phyloP scores from a whole-genome alignment of 2,797 vertebrate species.

The Sebastes minor region DNA sequence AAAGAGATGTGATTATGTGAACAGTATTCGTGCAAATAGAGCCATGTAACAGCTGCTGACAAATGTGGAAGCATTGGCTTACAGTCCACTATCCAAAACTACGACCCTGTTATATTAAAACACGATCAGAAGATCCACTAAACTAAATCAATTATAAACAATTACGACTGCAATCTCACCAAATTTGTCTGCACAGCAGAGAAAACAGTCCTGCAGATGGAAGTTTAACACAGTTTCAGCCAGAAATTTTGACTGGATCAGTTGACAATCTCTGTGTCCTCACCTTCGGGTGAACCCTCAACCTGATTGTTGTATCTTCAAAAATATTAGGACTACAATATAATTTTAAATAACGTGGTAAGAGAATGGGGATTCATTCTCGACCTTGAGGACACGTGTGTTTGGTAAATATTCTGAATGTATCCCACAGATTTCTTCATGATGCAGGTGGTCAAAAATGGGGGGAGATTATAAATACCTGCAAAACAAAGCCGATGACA shows the following conservation, averaged over 20 bases:
- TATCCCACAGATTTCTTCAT: neutral
- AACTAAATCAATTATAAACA: slow-evolving; percentile 48
- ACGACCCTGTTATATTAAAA: slow-evolving; percentile 25
- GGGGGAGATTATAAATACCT: neutral
- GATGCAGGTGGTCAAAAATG: neutral
- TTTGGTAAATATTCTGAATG: neutral
- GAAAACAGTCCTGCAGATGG: neutral
- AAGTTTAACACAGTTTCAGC: neutral
- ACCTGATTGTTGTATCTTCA: neutral
- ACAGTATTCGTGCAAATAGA: neutral
- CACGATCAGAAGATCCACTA: slow-evolving; percentile 16
- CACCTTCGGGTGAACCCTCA: slow-evolving; percentile 2
- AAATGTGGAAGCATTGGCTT: neutral
- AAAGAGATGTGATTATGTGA: neutral
- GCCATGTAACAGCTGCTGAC: neutral
- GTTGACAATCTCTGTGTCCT: slow-evolving; percentile 11
- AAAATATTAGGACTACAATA: neutral
- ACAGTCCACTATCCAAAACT: neutral
- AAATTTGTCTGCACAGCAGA: slow-evolving; percentile 12
- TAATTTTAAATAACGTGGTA: neutral
- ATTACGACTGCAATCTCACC: slow-evolving; percentile 36
- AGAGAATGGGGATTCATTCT: neutral
- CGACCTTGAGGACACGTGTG: neutral
- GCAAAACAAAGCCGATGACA: too few relatives aligned
- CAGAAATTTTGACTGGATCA: slow-evolving; percentile 19